These are phyloP conservation scores for Eulemur coronatus DNA, from an alignment of 2,797 vertebrate species.

Conservation along the genomic window DNA sequence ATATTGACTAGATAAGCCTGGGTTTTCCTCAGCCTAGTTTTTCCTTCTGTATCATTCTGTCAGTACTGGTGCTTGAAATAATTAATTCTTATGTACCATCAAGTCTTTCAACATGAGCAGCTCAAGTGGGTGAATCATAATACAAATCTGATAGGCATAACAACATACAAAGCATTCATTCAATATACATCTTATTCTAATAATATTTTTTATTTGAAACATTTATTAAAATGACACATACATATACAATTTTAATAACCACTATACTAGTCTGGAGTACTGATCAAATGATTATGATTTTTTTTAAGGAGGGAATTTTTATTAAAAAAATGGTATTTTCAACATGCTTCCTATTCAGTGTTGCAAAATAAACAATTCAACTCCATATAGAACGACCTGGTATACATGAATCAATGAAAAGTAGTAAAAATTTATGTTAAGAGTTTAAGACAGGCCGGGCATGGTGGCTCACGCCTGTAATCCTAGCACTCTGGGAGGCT, in stretches of 20 bases:
- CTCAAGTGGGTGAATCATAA: background rate
- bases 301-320: background rate
- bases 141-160: background rate
- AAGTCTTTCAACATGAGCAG: slow-evolving; percentile 14
- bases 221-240: background rate
- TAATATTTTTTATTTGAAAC: background rate
- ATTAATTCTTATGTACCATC: background rate
- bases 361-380: slow-evolving; percentile 9
- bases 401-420: background rate
- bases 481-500: too few species aligned
- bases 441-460: background rate
- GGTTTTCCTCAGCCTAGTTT: background rate
- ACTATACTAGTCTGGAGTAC: background rate
- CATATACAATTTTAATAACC: background rate
- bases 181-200: background rate
- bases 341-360: background rate
- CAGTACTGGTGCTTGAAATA: background rate
- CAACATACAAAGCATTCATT: background rate
- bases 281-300: background rate
- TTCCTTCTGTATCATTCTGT: background rate
- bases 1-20: background rate
- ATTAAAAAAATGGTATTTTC: background rate
- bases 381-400: background rate
- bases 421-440: background rate
- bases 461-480: too few species aligned